These are phyloP conservation scores for Micoletzkya japonica DNA, from an alignment of 2,888 invertebrate genomes.

Conservation along the genomic window DNA sequence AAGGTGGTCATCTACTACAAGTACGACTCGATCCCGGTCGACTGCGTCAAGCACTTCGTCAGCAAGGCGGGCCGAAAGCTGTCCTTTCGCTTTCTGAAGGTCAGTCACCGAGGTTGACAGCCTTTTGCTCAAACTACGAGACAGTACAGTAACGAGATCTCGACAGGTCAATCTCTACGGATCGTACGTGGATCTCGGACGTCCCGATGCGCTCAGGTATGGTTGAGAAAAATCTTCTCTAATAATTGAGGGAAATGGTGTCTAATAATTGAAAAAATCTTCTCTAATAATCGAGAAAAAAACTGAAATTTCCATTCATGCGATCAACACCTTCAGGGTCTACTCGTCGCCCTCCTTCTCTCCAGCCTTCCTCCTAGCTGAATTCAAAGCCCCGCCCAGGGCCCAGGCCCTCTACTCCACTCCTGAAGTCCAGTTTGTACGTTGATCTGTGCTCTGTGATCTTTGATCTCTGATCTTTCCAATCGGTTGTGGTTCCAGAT, in stretches of 20 bases:
- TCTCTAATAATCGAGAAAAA: no score
- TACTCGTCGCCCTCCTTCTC: constrained; percentile 51
- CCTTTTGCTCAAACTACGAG: not conserved
- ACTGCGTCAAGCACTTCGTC: constrained; percentile 94
- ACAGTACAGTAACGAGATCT: not conserved
- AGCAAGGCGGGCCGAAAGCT: constrained; percentile 74
- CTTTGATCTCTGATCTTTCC: not conserved
- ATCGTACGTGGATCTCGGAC: constrained; percentile 49
- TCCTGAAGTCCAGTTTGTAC: constrained; percentile 3
- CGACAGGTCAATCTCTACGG: constrained; percentile 55
- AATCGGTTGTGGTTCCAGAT: not conserved
- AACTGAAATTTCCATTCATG: not conserved
- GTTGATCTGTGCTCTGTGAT: not conserved
- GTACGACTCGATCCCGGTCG: constrained; percentile 91
- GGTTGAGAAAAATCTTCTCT: no score
- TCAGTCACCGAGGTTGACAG: constrained; percentile 61
- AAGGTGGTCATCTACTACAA: constrained; percentile 79
- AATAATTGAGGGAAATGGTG: no score
- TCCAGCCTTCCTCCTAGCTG: constrained; percentile 41
- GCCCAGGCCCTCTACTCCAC: constrained; percentile 17
- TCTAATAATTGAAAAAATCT: no score
- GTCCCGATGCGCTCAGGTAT: constrained; percentile 51
- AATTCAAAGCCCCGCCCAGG: constrained; percentile 34
- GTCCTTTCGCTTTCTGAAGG: constrained; percentile 76
- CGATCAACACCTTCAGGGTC: constrained; percentile 28